Percentiles rank a stretch among this genome's conserved stretches.
phyloP scores from a whole-genome alignment of 2,888 invertebrate genomes.

The Priocnemis perturbator region DNA sequence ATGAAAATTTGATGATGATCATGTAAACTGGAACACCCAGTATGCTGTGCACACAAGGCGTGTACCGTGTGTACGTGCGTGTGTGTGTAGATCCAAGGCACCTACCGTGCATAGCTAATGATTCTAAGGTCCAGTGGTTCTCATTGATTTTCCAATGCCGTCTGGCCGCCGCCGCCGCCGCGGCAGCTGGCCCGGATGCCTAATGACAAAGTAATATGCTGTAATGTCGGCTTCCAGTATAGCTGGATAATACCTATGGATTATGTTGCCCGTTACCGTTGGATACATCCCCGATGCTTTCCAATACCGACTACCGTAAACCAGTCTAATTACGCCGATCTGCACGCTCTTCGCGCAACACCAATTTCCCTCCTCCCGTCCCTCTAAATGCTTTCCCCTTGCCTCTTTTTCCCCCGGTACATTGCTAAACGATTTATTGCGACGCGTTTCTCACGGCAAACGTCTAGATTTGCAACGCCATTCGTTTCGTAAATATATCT shows the following conservation, averaged over 20 bases:
- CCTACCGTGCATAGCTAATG: conserved; percentile 56
- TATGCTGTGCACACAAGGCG: neutral
- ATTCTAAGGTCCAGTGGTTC: conserved; percentile 52
- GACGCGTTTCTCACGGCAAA: conserved; percentile 1
- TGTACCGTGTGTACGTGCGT: neutral
- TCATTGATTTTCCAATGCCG: conserved; percentile 34
- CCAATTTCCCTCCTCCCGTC: neutral
- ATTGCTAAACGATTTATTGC: neutral
- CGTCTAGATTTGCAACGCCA: neutral
- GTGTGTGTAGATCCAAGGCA: conserved; percentile 30
- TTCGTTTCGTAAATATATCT: neutral
- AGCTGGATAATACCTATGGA: conserved; percentile 32
- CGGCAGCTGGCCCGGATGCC: conserved; percentile 10
- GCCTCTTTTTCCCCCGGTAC: neutral
- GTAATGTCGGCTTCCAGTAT: conserved; percentile 12
- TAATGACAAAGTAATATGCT: conserved; percentile 49
- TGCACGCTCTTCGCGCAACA: conserved; percentile 32
- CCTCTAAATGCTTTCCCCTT: neutral
- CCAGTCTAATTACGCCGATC: conserved; percentile 49
- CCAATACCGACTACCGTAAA: conserved; percentile 45
- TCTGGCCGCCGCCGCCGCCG: neutral
- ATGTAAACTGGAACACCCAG: neutral
- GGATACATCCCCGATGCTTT: conserved; percentile 30
- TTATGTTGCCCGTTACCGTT: conserved; percentile 37
- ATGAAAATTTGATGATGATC: too few species aligned